Percentiles rank a stretch among this genome's conserved stretches.
These are phyloP conservation scores for Siniperca obscura DNA, from an alignment of 2,797 vertebrate genomes.

Conservation along the genomic window DNA sequence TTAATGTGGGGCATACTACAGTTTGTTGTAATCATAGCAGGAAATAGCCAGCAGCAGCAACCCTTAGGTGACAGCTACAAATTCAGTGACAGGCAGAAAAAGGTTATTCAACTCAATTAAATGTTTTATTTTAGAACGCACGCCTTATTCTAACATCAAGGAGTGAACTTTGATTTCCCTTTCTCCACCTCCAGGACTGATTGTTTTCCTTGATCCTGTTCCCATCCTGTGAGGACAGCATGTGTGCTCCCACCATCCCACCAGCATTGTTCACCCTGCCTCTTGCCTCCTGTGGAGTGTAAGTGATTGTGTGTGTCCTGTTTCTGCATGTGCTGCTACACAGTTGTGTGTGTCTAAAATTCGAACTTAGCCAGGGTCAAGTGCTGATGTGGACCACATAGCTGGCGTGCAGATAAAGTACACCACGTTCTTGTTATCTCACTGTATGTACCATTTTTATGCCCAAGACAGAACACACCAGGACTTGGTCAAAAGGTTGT, in stretches of 20 bases:
- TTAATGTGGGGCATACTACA: neutral
- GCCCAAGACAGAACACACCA: conserved; percentile 15
- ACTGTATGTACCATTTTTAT: conserved; percentile 36
- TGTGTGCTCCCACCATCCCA: conserved; percentile 59
- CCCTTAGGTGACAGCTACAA: neutral
- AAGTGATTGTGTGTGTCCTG: conserved; percentile 29
- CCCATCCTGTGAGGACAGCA: conserved; percentile 49
- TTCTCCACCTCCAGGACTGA: conserved; percentile 36
- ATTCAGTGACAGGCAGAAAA: conserved; percentile 8
- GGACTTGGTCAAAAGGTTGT: conserved; percentile 22
- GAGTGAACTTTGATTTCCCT: conserved; percentile 37
- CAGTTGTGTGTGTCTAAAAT: conserved; percentile 17
- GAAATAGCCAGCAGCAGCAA: conserved; percentile 1
- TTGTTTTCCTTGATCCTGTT: conserved; percentile 61
- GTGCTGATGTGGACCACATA: conserved; percentile 35
- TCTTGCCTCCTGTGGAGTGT: conserved; percentile 52
- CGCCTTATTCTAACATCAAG: conserved; percentile 26
- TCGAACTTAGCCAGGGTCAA: conserved; percentile 14
- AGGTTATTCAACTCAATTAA: conserved; percentile 13
- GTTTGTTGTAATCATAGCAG: conserved; percentile 6
- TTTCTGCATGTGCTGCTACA: conserved; percentile 25
- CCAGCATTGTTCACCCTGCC: conserved; percentile 46
- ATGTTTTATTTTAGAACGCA: conserved; percentile 27
- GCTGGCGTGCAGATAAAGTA: conserved; percentile 48
- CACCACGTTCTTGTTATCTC: conserved; percentile 47